Percentiles rank a stretch among this genome's conserved stretches.
Evolutionary conservation across 2,113 vertebrate species (phyloP).

Genomic region (Sceloporus undulatus): DNA sequence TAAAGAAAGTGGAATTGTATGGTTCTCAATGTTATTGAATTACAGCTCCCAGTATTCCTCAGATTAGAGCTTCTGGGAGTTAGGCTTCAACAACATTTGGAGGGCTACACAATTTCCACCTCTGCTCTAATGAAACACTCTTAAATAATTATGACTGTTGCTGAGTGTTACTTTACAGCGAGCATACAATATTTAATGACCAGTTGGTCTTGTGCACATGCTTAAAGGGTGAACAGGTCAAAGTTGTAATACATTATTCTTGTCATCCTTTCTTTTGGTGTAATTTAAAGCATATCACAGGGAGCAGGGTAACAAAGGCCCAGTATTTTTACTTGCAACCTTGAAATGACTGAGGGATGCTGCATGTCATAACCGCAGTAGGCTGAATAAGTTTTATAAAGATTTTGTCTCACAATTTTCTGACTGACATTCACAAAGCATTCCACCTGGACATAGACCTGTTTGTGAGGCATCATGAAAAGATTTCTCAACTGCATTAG

Average conservation of each 20-base stretch:
- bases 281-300: conserved; percentile 3
- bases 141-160: neutral
- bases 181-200: neutral
- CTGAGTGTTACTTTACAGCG: neutral
- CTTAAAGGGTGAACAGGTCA: conserved; percentile 41
- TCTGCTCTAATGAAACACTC: neutral
- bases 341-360: conserved; percentile 53
- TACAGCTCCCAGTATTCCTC: too few relatives aligned
- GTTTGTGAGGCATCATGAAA: conserved; percentile 60
- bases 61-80: too few relatives aligned
- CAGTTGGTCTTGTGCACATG: neutral
- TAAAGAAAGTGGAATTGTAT: too few relatives aligned
- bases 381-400: conserved; percentile 43
- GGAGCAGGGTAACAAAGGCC: conserved; percentile 18
- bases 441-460: conserved; percentile 43
- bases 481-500: conserved; percentile 56
- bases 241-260: conserved; percentile 15
- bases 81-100: too few relatives aligned
- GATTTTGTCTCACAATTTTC: conserved; percentile 50
- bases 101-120: too few relatives aligned
- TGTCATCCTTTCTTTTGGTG: neutral
- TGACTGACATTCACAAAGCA: conserved; percentile 37
- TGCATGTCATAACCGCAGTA: conserved; percentile 26
- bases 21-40: too few relatives aligned
- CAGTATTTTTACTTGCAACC: conserved; percentile 43